Conservation (phyloP, 2,888 invertebrate genomes). For the Drosophila flavopinicola region DNA sequence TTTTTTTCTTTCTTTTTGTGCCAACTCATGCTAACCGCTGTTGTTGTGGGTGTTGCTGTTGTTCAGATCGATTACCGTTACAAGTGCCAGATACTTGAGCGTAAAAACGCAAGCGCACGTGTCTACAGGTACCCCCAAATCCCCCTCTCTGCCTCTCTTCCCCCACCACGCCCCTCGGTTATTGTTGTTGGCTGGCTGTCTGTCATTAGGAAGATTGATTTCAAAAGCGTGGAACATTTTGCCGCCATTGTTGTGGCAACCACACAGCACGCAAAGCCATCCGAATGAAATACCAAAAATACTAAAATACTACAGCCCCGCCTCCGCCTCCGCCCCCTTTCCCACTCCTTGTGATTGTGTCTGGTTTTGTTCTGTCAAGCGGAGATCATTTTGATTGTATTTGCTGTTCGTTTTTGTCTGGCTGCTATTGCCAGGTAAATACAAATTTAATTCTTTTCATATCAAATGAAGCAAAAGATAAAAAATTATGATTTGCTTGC, state of each 20-base stretch:
- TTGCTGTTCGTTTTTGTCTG: constrained; percentile 25
- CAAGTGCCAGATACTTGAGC: constrained; percentile 77
- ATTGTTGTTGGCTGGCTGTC: constrained; percentile 37
- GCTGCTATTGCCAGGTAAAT: constrained; percentile 22
- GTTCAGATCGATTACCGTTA: constrained; percentile 75
- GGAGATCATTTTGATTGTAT: constrained; percentile 59
- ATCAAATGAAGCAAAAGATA: constrained; percentile 7
- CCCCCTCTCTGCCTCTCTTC: neutral
- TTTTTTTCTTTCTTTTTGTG: constrained; percentile 33
- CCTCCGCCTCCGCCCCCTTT: neutral
- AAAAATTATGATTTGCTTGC: constrained; percentile 7
- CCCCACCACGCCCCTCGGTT: neutral
- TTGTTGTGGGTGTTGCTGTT: constrained; percentile 54
- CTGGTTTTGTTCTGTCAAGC: constrained; percentile 37
- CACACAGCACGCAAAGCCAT: constrained; percentile 35
- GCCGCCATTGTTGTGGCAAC: constrained; percentile 55
- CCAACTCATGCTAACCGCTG: constrained; percentile 49
- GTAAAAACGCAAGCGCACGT: constrained; percentile 71
- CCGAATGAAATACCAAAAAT: constrained; percentile 27
- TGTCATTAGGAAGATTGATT: constrained; percentile 79
- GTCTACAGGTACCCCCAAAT: constrained; percentile 52
- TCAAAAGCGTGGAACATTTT: constrained; percentile 63
- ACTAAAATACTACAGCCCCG: constrained; percentile 15
- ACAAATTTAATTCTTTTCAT: constrained; percentile 34
- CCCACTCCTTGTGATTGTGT: constrained; percentile 1